phyloP scores from a whole-genome alignment of 2,888 invertebrate species.

The Tiphia femorata region DNA sequence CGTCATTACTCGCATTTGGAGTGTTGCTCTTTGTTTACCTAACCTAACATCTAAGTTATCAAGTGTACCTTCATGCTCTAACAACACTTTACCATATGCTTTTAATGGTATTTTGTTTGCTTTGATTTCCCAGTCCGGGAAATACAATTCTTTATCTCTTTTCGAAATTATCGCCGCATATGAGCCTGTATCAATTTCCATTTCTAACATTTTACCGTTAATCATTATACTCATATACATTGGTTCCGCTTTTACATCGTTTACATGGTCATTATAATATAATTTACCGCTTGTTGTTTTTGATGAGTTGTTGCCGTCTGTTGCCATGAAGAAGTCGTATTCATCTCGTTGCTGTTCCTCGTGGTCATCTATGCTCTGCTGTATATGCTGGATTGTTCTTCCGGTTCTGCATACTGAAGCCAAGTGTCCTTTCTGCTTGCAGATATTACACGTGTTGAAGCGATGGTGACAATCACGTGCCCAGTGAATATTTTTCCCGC shows the following conservation, averaged over 20 bases:
- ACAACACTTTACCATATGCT: constrained; percentile 29
- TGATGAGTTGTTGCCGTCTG: not conserved
- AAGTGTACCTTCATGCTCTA: constrained; percentile 26
- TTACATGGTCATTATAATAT: not conserved
- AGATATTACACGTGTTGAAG: constrained; percentile 18
- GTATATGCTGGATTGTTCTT: not conserved
- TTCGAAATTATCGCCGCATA: constrained; percentile 30
- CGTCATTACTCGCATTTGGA: constrained; percentile 27
- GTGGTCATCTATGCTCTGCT: not conserved
- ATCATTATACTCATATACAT: constrained; percentile 10
- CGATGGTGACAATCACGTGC: constrained; percentile 15
- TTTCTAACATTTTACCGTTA: constrained; percentile 22
- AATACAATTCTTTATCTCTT: constrained; percentile 26
- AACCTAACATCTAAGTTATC: constrained; percentile 30
- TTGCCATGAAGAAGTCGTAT: not conserved
- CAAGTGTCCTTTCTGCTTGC: constrained; percentile 28
- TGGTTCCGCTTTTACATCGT: not conserved
- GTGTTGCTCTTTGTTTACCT: constrained; percentile 11
- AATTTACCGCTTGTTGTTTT: not conserved
- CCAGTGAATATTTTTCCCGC: constrained; percentile 19
- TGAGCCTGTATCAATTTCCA: constrained; percentile 41
- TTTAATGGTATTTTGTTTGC: constrained; percentile 17
- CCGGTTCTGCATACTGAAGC: constrained; percentile 12
- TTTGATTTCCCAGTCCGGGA: constrained; percentile 5
- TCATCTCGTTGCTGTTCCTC: not conserved